Evolutionary conservation across 2,888 invertebrate species (phyloP).

Genomic region (Cryptophagus acutangulus): DNA sequence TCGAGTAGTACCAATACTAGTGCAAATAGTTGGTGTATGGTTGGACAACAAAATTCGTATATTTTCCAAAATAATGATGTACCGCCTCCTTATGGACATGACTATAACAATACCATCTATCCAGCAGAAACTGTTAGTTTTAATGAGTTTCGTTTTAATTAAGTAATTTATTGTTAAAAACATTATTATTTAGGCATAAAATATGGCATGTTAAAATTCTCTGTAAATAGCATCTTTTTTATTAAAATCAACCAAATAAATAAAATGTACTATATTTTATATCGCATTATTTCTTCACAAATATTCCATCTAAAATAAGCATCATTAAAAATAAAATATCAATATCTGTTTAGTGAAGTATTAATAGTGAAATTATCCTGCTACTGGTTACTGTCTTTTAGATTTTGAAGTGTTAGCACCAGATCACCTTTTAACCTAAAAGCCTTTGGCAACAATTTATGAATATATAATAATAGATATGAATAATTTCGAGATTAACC

Average conservation of each 20-base stretch:
- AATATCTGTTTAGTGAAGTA: constrained; percentile 23
- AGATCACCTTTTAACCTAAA: constrained; percentile 52
- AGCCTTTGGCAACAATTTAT: constrained; percentile 44
- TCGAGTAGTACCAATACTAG: constrained; percentile 15
- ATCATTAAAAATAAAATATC: not conserved
- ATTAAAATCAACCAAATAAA: no score
- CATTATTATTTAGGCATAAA: no score
- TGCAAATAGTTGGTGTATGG: no score
- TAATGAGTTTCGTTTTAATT: constrained; percentile 19
- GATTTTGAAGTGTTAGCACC: constrained; percentile 48
- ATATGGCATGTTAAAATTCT: no score
- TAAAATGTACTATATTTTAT: no score
- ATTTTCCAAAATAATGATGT: constrained; percentile 20
- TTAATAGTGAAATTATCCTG: constrained; percentile 33
- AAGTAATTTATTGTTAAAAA: not conserved
- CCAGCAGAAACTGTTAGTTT: constrained; percentile 21
- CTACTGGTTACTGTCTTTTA: constrained; percentile 37
- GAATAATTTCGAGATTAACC: no score
- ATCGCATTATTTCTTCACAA: no score
- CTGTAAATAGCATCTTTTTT: no score
- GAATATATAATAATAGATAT: constrained; percentile 14
- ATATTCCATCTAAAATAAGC: not conserved
- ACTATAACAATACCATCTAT: no score
- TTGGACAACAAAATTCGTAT: constrained; percentile 14
- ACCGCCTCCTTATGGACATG: no score